Base-by-base conservation (phyloP, 2,113 vertebrate genomes). In the Embiotoca jacksoni region DNA sequence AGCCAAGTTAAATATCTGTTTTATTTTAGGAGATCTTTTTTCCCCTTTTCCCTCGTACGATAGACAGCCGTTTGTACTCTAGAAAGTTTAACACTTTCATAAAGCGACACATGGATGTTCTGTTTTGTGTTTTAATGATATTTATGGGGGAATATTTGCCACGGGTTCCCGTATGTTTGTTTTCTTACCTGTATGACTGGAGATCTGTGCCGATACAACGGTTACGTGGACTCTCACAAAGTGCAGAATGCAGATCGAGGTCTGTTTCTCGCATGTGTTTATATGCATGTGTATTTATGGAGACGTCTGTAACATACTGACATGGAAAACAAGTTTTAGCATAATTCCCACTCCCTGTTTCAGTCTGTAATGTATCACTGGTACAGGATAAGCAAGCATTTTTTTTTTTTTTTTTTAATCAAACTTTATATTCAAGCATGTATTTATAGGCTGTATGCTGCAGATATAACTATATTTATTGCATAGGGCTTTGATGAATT, bases 1-100 rank as follows among this genome's bases (percentile, higher is more conserved):
- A 88, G 92, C 94, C 94, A 95, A 95, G 91, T 90, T 88, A 94
- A 95, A 94, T 94, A 94, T 93, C 92, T 92, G 93, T 84, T 94
- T 93, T 92, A 92, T 94, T 95, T 94, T 94, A 92, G 86, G 81
- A 83, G 72, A 70, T 87, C 79, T 86, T 83, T 75, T 72, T 66
- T 56, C 71, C 52, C 61, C 39, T 57, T 54, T 64, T 54, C 66
- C 76, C 61, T 72, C 33, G 57, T 75, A 44, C 72, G 86, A 92
- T 88, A 93, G 88, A 87, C 88, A 88, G 78, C 64, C 80, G 64
- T 88, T 78, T 92, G 84, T 92, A 86, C 85, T 90, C 82, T 31
- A 80, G 85, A 82, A 87, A 89, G 91, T 87, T 85, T 81, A 83
- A 88, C 68, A 81, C 73, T 74, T 90, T 83, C 60, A 85, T 84